Evolutionary conservation across 2,797 vertebrate genomes (phyloP), one percentile per base, ranked within the genome.

Genomic region (Gobionotothen gibberifrons): DNA sequence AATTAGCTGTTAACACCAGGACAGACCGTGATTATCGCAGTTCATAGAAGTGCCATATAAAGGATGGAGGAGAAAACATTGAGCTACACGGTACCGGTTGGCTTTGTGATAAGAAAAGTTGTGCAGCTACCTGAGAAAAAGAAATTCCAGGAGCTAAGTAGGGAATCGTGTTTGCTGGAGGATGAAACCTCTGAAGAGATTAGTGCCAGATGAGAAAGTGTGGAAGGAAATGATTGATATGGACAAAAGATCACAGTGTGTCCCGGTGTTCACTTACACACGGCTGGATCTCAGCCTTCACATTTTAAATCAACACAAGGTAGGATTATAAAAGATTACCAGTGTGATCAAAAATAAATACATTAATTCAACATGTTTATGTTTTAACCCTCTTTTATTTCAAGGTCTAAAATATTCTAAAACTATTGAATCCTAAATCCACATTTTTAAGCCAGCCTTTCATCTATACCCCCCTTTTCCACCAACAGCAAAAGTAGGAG

Each of bases 21-120:
- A 84, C 76, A 69, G 65, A 66, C 15, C 39, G 78, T 81, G 76
- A 81, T 88, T 84, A 87, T 86, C 72, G 72, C 80, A 71, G 78
- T 69, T 78, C 56, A 59, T 40, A 60, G 49, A 61, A 55, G 55
- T 40, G 15, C 12, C 65, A 69, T 46, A 36, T 61, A 69, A 56
- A 74, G 59, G 17, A 63, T 5, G 26, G 40, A 69, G 22, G 58
- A 54, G 54, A 61, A 60, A 63, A 61, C 70, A 44, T 5, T n/a
- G 58, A 69, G 61, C 40, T 36, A 2, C 42, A 67, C 26, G 15
- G 48, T 49, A 17, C 21, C 52, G 26, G 36, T 43, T 72, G 72
- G 40, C 43, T 73, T 55, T 44, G 21, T 57, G 29, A 62, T 62
- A 53, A 62, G 72, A 43, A 26, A 44, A 49, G 63, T 64, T 6